These are phyloP conservation scores for Drosophila tripunctata DNA, from an alignment of 2,888 invertebrate species.

Conservation along the genomic window DNA sequence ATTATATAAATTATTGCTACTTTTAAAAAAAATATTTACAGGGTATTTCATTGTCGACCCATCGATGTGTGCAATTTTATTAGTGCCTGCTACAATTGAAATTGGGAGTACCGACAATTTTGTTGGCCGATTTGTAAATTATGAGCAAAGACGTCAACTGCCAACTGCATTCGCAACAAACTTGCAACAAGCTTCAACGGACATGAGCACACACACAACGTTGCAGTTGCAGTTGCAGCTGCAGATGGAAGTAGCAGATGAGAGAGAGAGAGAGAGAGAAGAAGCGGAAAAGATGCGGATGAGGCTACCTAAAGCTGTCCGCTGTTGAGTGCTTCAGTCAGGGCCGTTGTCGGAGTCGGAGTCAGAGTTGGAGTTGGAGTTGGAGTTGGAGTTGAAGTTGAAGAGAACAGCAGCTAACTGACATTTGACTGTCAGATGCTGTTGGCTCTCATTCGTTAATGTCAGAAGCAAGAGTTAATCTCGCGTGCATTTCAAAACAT, in stretches of 20 bases:
- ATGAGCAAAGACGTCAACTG: slow-evolving; percentile 59
- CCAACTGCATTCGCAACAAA: slow-evolving; percentile 50
- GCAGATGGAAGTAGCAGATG: background rate
- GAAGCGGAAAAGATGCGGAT: slow-evolving; percentile 1
- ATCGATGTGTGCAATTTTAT: background rate
- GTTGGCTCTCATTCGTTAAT: slow-evolving; percentile 80
- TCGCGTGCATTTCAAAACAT: slow-evolving; percentile 78
- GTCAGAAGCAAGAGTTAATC: slow-evolving; percentile 78
- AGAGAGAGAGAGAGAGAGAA: background rate
- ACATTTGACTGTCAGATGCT: slow-evolving; percentile 81
- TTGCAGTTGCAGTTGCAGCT: slow-evolving; percentile 18
- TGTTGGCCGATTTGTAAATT: slow-evolving; percentile 57
- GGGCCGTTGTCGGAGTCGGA: slow-evolving; percentile 2
- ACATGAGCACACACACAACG: slow-evolving; percentile 24
- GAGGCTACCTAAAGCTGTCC: slow-evolving; percentile 43
- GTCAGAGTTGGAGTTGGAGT: slow-evolving; percentile 12
- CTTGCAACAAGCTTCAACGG: slow-evolving; percentile 44
- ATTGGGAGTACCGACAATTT: slow-evolving; percentile 30
- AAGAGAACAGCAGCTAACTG: slow-evolving; percentile 73
- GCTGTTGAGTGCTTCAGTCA: slow-evolving; percentile 18
- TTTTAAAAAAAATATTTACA: too few species aligned
- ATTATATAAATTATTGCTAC: too few species aligned
- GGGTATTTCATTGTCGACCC: slow-evolving; percentile 10
- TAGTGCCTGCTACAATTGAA: slow-evolving; percentile 23
- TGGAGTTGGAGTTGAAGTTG: background rate